Evolutionary conservation across 2,888 invertebrate species (phyloP).

Genomic region (Diabrotica balteata): DNA sequence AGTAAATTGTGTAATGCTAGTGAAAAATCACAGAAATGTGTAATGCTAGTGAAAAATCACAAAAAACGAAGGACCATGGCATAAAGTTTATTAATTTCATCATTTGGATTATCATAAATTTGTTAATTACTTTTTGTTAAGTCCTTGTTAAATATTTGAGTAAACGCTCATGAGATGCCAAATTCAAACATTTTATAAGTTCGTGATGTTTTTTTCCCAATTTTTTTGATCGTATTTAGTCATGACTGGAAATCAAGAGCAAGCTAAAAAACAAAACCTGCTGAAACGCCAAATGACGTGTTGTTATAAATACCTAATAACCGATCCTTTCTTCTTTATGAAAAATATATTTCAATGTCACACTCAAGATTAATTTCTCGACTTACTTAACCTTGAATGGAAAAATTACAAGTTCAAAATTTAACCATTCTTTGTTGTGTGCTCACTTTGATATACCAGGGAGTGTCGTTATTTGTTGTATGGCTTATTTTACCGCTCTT

Average conservation of each 20-base stretch:
- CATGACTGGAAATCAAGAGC: slow-evolving; percentile 28
- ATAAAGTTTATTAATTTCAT: too few relatives aligned
- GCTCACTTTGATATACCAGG: slow-evolving; percentile 22
- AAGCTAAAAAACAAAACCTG: slow-evolving; percentile 34
- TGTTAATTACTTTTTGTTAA: too few relatives aligned
- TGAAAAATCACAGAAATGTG: too few relatives aligned
- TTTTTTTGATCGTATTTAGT: slow-evolving; percentile 25
- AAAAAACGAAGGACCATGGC: too few relatives aligned
- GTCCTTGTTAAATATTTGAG: not conserved
- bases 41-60: too few relatives aligned
- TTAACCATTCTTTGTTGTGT: slow-evolving; percentile 33
- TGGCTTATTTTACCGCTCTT: too few relatives aligned
- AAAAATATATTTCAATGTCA: slow-evolving; percentile 50
- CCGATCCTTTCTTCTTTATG: slow-evolving; percentile 40
- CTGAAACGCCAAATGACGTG: slow-evolving; percentile 41
- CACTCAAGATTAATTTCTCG: slow-evolving; percentile 52
- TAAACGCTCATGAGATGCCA: slow-evolving; percentile 1
- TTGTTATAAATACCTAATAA: slow-evolving; percentile 43
- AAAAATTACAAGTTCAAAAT: slow-evolving; percentile 41
- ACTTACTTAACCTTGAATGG: slow-evolving; percentile 44
- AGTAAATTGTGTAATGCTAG: too few relatives aligned
- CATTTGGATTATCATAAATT: too few relatives aligned
- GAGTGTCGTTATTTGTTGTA: slow-evolving; percentile 12
- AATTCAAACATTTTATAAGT: slow-evolving; percentile 13
- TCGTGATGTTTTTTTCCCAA: slow-evolving; percentile 16